These are phyloP conservation scores for Mormyrus proboscirostris DNA, from an alignment of 2,797 vertebrate genomes.

Conservation along the genomic window DNA sequence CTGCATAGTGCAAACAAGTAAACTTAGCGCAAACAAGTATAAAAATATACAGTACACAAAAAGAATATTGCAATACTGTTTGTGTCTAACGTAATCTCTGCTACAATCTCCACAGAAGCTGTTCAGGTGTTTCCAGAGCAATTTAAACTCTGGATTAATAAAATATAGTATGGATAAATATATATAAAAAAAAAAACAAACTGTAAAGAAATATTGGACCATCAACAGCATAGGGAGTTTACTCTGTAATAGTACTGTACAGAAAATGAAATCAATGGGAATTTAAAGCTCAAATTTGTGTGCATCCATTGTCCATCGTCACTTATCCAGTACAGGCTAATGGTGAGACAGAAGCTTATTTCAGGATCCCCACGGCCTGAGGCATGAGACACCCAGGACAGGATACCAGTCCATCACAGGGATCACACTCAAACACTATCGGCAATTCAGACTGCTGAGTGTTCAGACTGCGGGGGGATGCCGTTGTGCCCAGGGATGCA, in stretches of 20 bases:
- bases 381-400: not conserved
- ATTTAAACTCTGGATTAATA: not conserved
- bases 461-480: not conserved
- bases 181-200: not conserved
- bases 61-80: not conserved
- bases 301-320: not conserved
- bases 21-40: not conserved
- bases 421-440: not conserved
- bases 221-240: not conserved
- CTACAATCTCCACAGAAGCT: not conserved
- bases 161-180: not conserved
- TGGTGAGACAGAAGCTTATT: not conserved
- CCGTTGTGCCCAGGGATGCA: not conserved
- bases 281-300: not conserved
- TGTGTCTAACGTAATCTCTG: not conserved
- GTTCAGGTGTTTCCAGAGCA: not conserved
- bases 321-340: not conserved
- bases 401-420: not conserved
- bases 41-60: not conserved
- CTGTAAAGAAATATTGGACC: not conserved
- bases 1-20: not conserved
- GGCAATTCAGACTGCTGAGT: not conserved
- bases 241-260: not conserved
- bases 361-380: not conserved
- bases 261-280: not conserved